A percentile compares a stretch with the other conserved stretches of the same genome.
phyloP scores from a whole-genome alignment of 2,888 invertebrate species.

The Arrhopalites spinosus region DNA sequence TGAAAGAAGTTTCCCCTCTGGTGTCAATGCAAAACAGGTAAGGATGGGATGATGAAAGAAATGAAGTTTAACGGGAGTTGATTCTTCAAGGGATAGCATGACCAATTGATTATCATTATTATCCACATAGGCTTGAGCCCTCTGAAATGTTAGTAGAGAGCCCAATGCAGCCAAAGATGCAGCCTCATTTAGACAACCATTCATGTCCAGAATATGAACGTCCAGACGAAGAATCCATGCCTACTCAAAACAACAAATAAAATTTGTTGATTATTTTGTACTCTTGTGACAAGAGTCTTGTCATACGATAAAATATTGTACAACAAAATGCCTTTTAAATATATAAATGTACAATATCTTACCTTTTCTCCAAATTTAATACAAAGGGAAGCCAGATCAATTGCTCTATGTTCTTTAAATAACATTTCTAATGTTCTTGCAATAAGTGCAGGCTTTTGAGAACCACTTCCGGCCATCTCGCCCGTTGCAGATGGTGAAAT shows the following conservation, averaged over 20 bases:
- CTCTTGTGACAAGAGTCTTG: too few species aligned
- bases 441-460: slow-evolving; percentile 50
- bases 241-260: slow-evolving; percentile 27
- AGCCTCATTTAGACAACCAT: slow-evolving; percentile 54
- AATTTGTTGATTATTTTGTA: too few species aligned
- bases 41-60: slow-evolving; percentile 49
- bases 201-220: slow-evolving; percentile 53
- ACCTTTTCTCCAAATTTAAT: slow-evolving; percentile 56
- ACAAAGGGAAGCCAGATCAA: slow-evolving; percentile 53
- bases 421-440: slow-evolving; percentile 49
- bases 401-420: slow-evolving; percentile 53
- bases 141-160: slow-evolving; percentile 49
- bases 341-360: not conserved
- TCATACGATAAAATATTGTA: too few species aligned
- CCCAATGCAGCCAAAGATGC: slow-evolving; percentile 51
- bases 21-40: slow-evolving; percentile 50
- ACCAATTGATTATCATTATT: slow-evolving; percentile 47
- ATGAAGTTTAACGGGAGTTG: slow-evolving; percentile 48
- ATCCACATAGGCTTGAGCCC: slow-evolving; percentile 51
- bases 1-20: slow-evolving; percentile 41
- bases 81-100: slow-evolving; percentile 45
- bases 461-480: slow-evolving; percentile 51
- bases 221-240: slow-evolving; percentile 54
- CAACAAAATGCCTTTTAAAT: slow-evolving; percentile 3
- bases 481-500: slow-evolving; percentile 54